A percentile compares a stretch with the other conserved stretches of the same genome.
phyloP scores from a whole-genome alignment of 2,888 invertebrate genomes.

The Conops quadrifasciatus region DNA sequence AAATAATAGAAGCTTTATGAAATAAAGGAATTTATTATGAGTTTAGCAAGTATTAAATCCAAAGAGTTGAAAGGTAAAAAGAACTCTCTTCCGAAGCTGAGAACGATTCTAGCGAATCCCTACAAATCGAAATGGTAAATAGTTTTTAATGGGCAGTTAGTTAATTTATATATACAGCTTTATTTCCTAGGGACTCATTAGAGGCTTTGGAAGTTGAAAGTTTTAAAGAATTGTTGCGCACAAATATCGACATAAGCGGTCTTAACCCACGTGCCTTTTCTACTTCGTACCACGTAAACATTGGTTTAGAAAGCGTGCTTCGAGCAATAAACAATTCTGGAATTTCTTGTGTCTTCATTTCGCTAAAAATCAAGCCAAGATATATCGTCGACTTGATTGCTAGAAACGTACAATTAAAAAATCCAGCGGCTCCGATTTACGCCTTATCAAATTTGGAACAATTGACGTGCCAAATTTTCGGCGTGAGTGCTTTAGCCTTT shows the following conservation, averaged over 20 bases:
- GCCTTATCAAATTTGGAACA: conserved; percentile 54
- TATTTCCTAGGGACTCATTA: conserved; percentile 49
- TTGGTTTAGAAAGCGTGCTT: conserved; percentile 54
- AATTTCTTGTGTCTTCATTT: conserved; percentile 53
- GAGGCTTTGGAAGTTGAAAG: conserved; percentile 46
- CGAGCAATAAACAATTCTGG: conserved; percentile 51
- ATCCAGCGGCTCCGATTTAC: conserved; percentile 50
- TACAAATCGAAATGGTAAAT: conserved; percentile 49
- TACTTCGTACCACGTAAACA: conserved; percentile 44
- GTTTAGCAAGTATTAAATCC: conserved; percentile 47
- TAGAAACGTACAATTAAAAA: conserved; percentile 49
- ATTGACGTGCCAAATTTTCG: conserved; percentile 51
- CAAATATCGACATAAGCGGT: conserved; percentile 38
- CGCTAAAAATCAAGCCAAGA: conserved; percentile 52
- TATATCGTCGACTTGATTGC: conserved; percentile 52
- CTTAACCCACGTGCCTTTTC: conserved; percentile 44
- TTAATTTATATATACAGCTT: background rate
- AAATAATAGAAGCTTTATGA: too few species aligned
- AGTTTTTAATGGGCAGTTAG: background rate
- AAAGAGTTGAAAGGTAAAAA: conserved; percentile 55
- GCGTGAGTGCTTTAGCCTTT: conserved; percentile 49
- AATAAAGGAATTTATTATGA: conserved; percentile 52
- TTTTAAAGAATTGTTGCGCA: conserved; percentile 43
- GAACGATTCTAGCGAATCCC: conserved; percentile 55
- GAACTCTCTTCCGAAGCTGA: conserved; percentile 54